These are phyloP conservation scores for Rhynchotus rufescens DNA, from an alignment of 2,797 vertebrate species.

Conservation along the genomic window DNA sequence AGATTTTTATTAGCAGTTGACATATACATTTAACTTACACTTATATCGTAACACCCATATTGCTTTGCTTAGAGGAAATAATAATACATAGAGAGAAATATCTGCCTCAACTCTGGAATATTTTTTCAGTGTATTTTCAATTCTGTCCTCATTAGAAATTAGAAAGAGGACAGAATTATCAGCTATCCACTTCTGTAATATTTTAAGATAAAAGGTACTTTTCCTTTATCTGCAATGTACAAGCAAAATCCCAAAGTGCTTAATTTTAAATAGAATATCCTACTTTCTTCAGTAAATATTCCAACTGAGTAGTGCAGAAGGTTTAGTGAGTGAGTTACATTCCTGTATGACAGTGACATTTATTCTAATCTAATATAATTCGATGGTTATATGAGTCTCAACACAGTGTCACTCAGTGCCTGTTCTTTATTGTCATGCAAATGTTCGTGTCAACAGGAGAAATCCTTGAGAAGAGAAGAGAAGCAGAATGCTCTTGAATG, in stretches of 20 bases:
- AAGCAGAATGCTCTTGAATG: not conserved
- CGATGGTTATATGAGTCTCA: slow-evolving; percentile 15
- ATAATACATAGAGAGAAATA: not conserved
- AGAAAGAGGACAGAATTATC: not conserved
- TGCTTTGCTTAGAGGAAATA: not conserved
- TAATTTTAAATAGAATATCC: slow-evolving; percentile 3
- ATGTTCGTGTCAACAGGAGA: slow-evolving; percentile 35
- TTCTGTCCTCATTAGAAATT: not conserved
- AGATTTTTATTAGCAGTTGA: not conserved
- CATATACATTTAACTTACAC: not conserved
- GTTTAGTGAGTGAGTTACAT: not conserved
- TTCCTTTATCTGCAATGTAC: not conserved
- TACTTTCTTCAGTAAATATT: slow-evolving; percentile 14
- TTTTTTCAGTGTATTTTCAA: not conserved
- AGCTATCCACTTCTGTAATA: not conserved
- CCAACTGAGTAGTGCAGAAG: not conserved
- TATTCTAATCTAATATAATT: slow-evolving; percentile 49
- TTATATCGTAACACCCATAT: not conserved
- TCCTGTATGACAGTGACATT: slow-evolving; percentile 16
- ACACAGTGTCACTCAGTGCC: slow-evolving; percentile 30
- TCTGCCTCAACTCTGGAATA: not conserved
- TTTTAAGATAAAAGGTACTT: not conserved
- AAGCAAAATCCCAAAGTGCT: not conserved
- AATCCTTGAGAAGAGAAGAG: slow-evolving; percentile 10
- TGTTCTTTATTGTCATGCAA: slow-evolving; percentile 55